phyloP scores from a whole-genome alignment of 2,888 invertebrate genomes.

The Sarcophaga carnaria region DNA sequence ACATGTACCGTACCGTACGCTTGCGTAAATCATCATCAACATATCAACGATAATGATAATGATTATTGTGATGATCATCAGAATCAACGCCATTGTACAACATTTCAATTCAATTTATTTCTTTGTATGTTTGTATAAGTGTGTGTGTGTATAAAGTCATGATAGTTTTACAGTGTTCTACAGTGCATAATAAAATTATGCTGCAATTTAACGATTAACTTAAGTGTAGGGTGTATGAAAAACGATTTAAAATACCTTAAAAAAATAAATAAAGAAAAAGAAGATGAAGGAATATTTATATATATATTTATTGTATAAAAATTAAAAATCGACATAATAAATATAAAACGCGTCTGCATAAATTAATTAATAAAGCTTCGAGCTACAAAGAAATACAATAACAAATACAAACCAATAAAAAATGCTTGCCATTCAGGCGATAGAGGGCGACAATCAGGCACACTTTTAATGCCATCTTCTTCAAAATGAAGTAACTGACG shows the following conservation, averaged over 20 bases:
- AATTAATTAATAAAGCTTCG: constrained; percentile 79
- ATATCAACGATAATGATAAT: too few species aligned
- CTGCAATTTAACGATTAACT: background rate
- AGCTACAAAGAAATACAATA: constrained; percentile 51
- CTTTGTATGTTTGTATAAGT: background rate
- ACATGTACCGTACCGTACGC: constrained; percentile 28
- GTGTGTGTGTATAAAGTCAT: too few species aligned
- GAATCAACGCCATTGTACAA: background rate
- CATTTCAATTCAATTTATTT: background rate
- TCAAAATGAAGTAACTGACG: background rate
- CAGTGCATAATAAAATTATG: background rate
- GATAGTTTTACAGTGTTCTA: background rate
- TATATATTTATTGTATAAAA: constrained; percentile 50
- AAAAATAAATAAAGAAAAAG: too few species aligned
- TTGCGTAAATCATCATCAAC: constrained; percentile 53
- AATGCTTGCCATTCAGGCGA: background rate
- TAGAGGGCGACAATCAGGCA: background rate
- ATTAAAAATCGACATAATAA: constrained; percentile 78
- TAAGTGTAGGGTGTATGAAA: too few species aligned
- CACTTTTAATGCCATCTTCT: background rate
- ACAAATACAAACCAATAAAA: constrained; percentile 26
- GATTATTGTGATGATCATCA: background rate
- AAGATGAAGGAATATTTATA: background rate
- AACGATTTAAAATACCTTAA: too few species aligned
- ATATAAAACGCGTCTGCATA: constrained; percentile 81